phyloP scores from a whole-genome alignment of 2,888 invertebrate genomes.

The Microctonus brassicae region DNA sequence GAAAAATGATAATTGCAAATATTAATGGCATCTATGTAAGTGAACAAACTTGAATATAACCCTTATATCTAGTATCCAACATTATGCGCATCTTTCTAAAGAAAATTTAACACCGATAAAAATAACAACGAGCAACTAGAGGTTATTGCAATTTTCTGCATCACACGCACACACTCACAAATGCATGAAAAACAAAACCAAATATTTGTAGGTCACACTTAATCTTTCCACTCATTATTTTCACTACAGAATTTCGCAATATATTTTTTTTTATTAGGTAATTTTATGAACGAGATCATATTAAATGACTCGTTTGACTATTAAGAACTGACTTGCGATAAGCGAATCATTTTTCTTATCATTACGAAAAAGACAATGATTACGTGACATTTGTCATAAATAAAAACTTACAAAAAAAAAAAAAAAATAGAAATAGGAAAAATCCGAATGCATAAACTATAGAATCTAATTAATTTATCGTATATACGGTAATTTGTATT shows the following conservation, averaged over 20 bases:
- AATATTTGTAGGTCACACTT: neutral
- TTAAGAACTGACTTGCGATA: neutral
- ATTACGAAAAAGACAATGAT: neutral
- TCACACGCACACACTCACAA: neutral
- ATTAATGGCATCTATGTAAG: slow-evolving; percentile 1
- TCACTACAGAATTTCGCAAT: neutral
- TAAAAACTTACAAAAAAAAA: slow-evolving; percentile 18
- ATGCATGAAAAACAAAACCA: neutral
- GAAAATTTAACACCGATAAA: neutral
- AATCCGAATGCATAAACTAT: slow-evolving; percentile 9
- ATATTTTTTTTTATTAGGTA: neutral
- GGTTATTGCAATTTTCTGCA: neutral
- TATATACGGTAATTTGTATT: slow-evolving; percentile 5
- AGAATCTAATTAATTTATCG: neutral
- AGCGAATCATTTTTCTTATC: slow-evolving; percentile 3
- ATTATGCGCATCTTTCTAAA: neutral
- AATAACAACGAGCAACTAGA: neutral
- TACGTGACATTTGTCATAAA: neutral
- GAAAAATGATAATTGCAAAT: neutral
- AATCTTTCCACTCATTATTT: neutral
- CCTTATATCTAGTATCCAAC: slow-evolving; percentile 1
- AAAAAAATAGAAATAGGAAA: neutral
- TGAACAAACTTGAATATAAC: slow-evolving; percentile 5
- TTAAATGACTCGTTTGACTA: neutral
- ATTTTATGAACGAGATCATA: neutral